Evolutionary conservation across 2,113 vertebrate genomes (phyloP), one percentile per base, ranked within the genome.

Genomic region (Phoxinus phoxinus): DNA sequence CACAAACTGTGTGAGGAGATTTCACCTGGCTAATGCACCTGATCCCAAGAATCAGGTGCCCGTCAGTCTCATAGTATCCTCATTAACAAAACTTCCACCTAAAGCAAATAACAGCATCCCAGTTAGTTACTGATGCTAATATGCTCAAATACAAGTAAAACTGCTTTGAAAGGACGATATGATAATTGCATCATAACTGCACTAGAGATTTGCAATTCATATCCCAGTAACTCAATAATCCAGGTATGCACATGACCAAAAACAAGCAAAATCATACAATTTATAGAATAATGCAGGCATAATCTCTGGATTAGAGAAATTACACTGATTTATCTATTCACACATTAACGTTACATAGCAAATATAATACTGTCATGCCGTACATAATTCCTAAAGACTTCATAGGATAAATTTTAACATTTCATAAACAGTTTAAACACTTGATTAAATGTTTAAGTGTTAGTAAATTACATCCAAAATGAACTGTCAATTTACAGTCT

Each of bases 21-120:
- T 78, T 85, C 67, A 73, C 77, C 41, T 13, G 8, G 58, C 19
- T 83, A 86, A 83, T 75, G 32, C 75, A 84, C n/a, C 48, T 85
- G 67, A 63, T 83, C 48, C 63, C 67, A 75, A 41, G 59, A 81
- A 86, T 32, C 35, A 53, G 77, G 35, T 35, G 6, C 19, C n/a
- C 32, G 27, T 13, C 35, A n/a, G 48, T 63, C 56, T 41, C 65
- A 48, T 72, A 59, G 21, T 35, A 67, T 75, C 37, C 56, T 23
- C 51, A 72, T 63, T 27, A 61, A 56, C 17, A 44, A 67, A 79
- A 35, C 25, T 69, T 69, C 30, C 9, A 65, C 19, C 11, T 80
- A 8, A 58, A 61, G 44, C 17, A 30, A 67, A 67, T 17, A 30
- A 51, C 41, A 48, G 25, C 61, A 32, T 32, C 37, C 37, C 76